Percentiles rank a stretch among this genome's conserved stretches.
Evolutionary conservation across 2,797 vertebrate genomes (phyloP).

Genomic region (Lepus oiostolus): DNA sequence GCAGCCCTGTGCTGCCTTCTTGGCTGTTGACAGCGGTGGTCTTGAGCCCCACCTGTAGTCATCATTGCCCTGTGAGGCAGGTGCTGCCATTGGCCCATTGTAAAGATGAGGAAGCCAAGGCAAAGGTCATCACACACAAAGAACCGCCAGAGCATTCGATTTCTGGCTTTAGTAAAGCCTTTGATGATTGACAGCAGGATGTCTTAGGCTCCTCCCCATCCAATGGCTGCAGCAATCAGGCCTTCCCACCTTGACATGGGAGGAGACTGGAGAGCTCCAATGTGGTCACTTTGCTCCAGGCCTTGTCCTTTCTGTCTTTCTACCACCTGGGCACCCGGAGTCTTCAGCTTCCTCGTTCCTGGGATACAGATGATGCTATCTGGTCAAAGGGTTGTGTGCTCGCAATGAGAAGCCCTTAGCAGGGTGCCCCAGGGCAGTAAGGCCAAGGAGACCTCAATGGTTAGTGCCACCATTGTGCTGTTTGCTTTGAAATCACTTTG

Average conservation of each 20-base stretch:
- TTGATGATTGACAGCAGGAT: not conserved
- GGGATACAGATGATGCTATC: not conserved
- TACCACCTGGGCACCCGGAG: not conserved
- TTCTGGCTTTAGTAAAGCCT: not conserved
- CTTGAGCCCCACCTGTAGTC: not conserved
- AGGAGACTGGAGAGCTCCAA: not conserved
- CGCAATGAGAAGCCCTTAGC: not conserved
- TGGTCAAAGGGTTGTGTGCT: not conserved
- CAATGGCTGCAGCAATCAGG: not conserved
- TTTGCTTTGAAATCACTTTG: not conserved
- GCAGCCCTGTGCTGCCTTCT: not conserved
- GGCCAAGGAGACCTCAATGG: not conserved
- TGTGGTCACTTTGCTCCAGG: not conserved
- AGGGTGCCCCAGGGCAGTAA: not conserved
- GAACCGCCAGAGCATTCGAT: not conserved
- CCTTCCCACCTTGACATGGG: not conserved
- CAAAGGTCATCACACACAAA: not conserved
- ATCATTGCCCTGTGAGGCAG: not conserved
- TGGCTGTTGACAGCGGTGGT: not conserved
- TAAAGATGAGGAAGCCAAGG: not conserved
- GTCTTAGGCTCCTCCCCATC: not conserved
- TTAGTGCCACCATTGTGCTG: not conserved
- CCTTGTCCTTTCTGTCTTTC: not conserved
- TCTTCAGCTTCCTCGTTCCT: not conserved
- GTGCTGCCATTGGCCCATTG: not conserved